Base-by-base conservation (phyloP, 1,140 invertebrate genomes). In the Zaprionus africanus region DNA sequence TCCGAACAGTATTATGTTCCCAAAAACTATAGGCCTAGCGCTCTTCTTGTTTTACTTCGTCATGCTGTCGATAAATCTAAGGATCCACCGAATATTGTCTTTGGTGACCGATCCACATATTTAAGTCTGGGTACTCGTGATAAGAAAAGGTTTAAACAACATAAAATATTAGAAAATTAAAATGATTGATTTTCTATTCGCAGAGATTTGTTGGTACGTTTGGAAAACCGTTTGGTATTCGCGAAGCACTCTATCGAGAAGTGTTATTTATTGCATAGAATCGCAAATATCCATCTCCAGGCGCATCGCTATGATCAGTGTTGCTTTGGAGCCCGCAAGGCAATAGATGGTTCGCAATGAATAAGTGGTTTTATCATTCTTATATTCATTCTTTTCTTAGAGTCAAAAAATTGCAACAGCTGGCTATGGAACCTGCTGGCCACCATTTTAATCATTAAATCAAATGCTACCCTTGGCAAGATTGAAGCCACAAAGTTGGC, bases 61-160 rank as follows among this genome's bases (percentile, higher is more conserved):
- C 62, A 78, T 22, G 72, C 72, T 1, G 65, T 38, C 3, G 75
- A 92, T 5, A 91, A 88, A 24, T 41, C 76, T 2, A 72, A 69
- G 36, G 84, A 92, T 41, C 13, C 64, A 1, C 59, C 59, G 13
- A 49, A 17, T 1, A 92, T 87, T 57, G 73, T 92, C 1, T 92
- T 92, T 59, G 91, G 91, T 5, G 76, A 92, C 58, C 87, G 87
- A 26, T 81, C 81, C 24, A 92, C 91, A 7, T 78, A 87, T 76
- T 79, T 78, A 13, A 46, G 78, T 19, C 24, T 56, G 4, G 19
- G 24, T 4, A 7, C 11, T 1, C n/a, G 11, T 24, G 5, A 19
- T 4, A 51, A 22, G 19, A 51, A 12, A 19, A 51, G 46, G 46
- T 51, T 11, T 4, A 13, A 24, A 24, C 11, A 51, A 24, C 19